Conservation (phyloP, 1,140 invertebrate genomes). For the Platorchestia sp. region DNA sequence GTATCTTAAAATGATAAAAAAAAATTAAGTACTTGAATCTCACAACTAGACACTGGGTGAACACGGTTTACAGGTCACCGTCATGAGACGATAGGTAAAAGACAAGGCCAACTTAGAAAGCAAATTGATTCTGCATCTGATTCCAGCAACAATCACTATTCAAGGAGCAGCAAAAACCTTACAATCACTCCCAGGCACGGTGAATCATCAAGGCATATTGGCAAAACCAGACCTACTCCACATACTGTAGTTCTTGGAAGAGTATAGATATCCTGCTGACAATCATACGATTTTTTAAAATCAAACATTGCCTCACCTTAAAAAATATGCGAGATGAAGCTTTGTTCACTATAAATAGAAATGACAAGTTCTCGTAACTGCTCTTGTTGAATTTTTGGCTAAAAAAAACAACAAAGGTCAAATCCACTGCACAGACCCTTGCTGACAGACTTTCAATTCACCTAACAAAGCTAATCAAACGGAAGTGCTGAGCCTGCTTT, state of each 20-base stretch:
- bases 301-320: too few species aligned
- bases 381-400: background rate
- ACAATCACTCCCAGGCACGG: too few species aligned
- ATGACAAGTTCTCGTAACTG: background rate
- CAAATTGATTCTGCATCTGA: background rate
- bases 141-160: background rate
- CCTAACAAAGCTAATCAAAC: background rate
- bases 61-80: background rate
- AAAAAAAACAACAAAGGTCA: background rate
- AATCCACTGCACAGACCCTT: background rate
- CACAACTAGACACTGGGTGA: background rate
- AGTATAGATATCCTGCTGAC: too few species aligned
- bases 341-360: background rate
- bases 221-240: background rate
- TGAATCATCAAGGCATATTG: too few species aligned
- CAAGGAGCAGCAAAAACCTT: background rate
- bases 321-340: background rate
- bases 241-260: background rate
- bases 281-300: too few species aligned
- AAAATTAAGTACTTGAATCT: too few species aligned
- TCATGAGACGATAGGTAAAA: background rate
- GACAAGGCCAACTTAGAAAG: background rate
- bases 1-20: too few species aligned
- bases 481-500: background rate
- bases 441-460: background rate